Percentiles rank a stretch among this genome's conserved stretches.
Conservation (phyloP, 2,888 invertebrate genomes). For the Drosophila prostipennis region DNA sequence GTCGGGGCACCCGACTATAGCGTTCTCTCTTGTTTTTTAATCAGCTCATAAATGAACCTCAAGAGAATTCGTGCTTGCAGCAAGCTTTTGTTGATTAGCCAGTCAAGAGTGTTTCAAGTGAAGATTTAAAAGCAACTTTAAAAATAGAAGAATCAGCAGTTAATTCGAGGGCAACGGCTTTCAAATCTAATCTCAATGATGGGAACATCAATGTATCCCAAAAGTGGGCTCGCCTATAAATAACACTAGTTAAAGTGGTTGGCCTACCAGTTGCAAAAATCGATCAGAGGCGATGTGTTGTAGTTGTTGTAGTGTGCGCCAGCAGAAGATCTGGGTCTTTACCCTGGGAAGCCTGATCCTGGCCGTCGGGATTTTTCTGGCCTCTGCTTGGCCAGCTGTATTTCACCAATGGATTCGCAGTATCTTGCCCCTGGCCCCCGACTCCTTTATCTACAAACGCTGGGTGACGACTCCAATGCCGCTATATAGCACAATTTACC, state of each 20-base stretch:
- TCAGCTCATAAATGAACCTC: constrained; percentile 4
- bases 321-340: constrained; percentile 80
- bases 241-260: background rate
- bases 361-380: constrained; percentile 67
- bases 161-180: background rate
- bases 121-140: constrained; percentile 3
- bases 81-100: constrained; percentile 1
- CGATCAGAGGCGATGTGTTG: constrained; percentile 72
- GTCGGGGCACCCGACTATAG: too few relatives aligned
- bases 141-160: constrained; percentile 5
- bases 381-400: constrained; percentile 77
- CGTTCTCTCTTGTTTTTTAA: too few relatives aligned
- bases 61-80: too few relatives aligned
- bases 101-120: constrained; percentile 2
- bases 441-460: constrained; percentile 87
- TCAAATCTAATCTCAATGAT: constrained; percentile 12
- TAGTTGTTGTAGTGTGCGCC: constrained; percentile 75
- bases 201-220: constrained; percentile 1
- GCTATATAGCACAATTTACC: constrained; percentile 89
- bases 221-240: constrained; percentile 8
- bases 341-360: constrained; percentile 60
- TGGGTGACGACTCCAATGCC: constrained; percentile 93
- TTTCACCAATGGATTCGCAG: constrained; percentile 52
- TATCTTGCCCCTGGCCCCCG: constrained; percentile 85
- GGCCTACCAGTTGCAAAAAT: constrained; percentile 16